These are phyloP conservation scores for Meles meles DNA, from an alignment of 2,113 vertebrate genomes.

Conservation along the genomic window DNA sequence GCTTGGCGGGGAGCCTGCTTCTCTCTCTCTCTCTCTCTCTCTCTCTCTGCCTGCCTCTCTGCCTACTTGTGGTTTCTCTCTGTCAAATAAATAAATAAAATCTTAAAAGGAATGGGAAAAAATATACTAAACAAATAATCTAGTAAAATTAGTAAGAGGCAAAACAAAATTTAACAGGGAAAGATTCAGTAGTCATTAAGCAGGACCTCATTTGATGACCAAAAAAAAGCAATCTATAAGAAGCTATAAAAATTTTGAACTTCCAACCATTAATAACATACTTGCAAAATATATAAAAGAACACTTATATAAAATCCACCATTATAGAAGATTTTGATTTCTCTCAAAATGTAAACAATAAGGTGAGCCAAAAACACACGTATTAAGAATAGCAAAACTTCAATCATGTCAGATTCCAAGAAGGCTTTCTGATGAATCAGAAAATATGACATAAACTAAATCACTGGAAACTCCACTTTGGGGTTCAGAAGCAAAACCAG, in stretches of 20 bases:
- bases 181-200: neutral
- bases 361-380: neutral
- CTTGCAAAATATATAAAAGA: conserved; percentile 33
- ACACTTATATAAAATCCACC: neutral
- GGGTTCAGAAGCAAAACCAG: conserved; percentile 10
- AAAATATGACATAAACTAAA: conserved; percentile 12
- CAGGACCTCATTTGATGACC: neutral
- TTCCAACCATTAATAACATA: neutral
- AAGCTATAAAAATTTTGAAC: conserved; percentile 34
- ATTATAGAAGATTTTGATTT: neutral
- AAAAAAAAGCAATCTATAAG: neutral
- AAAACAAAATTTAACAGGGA: conserved; percentile 33
- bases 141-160: conserved; percentile 12
- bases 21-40: too few relatives aligned
- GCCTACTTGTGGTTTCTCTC: too few relatives aligned
- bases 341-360: neutral
- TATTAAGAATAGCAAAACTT: neutral
- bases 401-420: neutral
- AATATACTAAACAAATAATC: neutral
- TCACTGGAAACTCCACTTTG: neutral
- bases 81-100: too few relatives aligned
- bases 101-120: neutral
- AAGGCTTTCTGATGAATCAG: conserved; percentile 25
- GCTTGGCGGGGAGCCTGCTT: too few relatives aligned
- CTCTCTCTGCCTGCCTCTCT: too few relatives aligned